Evolutionary conservation across 2,888 invertebrate genomes (phyloP).

Genomic region (Ariolimax columbianus): DNA sequence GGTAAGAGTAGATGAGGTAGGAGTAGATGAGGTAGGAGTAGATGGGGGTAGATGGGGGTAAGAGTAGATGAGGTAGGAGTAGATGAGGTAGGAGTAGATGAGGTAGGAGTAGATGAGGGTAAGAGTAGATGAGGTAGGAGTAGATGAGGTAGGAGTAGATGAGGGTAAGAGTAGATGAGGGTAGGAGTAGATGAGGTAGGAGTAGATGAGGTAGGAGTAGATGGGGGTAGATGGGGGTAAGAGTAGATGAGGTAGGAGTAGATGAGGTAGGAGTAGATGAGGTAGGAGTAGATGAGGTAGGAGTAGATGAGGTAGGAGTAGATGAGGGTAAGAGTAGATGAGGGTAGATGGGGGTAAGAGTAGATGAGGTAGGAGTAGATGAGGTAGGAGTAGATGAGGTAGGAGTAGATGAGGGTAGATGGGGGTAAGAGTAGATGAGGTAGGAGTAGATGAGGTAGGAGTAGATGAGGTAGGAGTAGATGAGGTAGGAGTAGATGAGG

Average conservation of each 20-base stretch:
- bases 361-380: not conserved
- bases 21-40: not conserved
- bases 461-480: not conserved
- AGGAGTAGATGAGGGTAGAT: no score
- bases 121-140: constrained; percentile 3
- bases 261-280: not conserved
- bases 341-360: no score
- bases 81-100: not conserved
- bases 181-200: not conserved
- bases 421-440: no score
- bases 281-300: not conserved
- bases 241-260: not conserved
- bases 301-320: constrained; percentile 20
- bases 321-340: not conserved
- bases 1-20: not conserved
- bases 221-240: no score
- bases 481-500: not conserved
- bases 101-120: not conserved
- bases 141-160: constrained; percentile 7
- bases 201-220: not conserved
- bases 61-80: not conserved
- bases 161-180: not conserved
- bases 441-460: not conserved
- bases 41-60: not conserved
- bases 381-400: not conserved